Percentiles rank a stretch among this genome's conserved stretches.
phyloP scores from a whole-genome alignment of 2,113 vertebrate species.

The Galemys pyrenaicus region DNA sequence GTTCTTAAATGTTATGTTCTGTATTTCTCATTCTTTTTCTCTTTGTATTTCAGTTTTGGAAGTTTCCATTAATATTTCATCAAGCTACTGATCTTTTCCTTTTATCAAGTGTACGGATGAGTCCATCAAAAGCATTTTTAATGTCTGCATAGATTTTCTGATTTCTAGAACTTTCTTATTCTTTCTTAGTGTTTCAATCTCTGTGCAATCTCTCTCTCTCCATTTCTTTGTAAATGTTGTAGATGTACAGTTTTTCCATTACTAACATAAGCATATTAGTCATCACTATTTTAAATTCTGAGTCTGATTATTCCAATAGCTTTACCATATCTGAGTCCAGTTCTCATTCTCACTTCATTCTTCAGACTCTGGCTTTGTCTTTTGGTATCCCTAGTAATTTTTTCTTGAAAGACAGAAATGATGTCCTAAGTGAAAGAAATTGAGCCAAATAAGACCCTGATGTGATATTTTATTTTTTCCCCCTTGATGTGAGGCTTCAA shows the following conservation, averaged over 20 bases:
- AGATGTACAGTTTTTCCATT: background rate
- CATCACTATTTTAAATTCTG: background rate
- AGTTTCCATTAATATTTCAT: background rate
- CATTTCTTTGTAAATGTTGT: background rate
- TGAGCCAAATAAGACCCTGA: background rate
- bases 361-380: background rate
- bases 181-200: background rate
- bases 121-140: background rate
- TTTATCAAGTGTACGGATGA: background rate
- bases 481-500: background rate
- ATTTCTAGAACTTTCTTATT: background rate
- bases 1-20: background rate
- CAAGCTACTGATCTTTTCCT: background rate
- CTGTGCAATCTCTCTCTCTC: background rate
- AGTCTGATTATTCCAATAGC: background rate
- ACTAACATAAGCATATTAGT: background rate
- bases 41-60: background rate
- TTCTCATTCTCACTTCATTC: background rate
- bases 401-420: background rate
- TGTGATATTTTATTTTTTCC: background rate
- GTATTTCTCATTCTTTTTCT: background rate
- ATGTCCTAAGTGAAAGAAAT: background rate
- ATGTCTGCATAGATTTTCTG: background rate
- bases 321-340: background rate
- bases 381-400: background rate